Conservation (phyloP, 2,797 vertebrate genomes). For the Brachymystax lenok region DNA sequence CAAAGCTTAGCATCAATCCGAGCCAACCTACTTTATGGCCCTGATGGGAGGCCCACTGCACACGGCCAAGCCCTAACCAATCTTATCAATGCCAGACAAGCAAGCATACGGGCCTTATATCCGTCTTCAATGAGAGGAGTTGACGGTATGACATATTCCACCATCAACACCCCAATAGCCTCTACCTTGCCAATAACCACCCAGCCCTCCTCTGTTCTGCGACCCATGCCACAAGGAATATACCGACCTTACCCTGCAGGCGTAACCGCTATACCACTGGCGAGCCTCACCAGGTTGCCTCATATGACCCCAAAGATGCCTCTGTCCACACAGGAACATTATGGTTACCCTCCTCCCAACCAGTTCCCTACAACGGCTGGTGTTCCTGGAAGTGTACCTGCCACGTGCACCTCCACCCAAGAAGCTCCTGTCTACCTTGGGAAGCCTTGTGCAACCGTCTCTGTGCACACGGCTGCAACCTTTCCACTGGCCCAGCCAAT, state of each 20-base stretch:
- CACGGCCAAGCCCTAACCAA: conserved; percentile 84
- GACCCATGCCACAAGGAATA: conserved; percentile 86
- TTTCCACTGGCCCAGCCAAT: conserved; percentile 57
- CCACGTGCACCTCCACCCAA: conserved; percentile 65
- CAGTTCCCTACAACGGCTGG: conserved; percentile 74
- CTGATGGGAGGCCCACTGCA: conserved; percentile 79
- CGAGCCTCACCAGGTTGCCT: conserved; percentile 90
- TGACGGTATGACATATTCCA: conserved; percentile 99
- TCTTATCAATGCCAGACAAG: conserved; percentile 84
- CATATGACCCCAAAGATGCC: conserved; percentile 87
- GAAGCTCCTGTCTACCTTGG: conserved; percentile 92
- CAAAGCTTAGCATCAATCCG: conserved; percentile 85
- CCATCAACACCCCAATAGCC: conserved; percentile 97
- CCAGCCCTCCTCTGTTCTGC: conserved; percentile 89
- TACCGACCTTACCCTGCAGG: conserved; percentile 87
- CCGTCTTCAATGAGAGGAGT: conserved; percentile 90
- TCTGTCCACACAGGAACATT: conserved; percentile 81
- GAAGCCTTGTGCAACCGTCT: conserved; percentile 74
- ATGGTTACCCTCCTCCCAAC: conserved; percentile 82
- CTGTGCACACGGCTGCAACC: conserved; percentile 59
- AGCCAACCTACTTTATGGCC: conserved; percentile 86
- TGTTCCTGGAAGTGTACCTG: conserved; percentile 59
- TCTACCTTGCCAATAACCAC: conserved; percentile 99
- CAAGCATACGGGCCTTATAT: conserved; percentile 86
- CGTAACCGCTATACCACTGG: conserved; percentile 88